Base-by-base conservation (phyloP, 2,888 invertebrate species). In the Ganaspis brasiliensis region DNA sequence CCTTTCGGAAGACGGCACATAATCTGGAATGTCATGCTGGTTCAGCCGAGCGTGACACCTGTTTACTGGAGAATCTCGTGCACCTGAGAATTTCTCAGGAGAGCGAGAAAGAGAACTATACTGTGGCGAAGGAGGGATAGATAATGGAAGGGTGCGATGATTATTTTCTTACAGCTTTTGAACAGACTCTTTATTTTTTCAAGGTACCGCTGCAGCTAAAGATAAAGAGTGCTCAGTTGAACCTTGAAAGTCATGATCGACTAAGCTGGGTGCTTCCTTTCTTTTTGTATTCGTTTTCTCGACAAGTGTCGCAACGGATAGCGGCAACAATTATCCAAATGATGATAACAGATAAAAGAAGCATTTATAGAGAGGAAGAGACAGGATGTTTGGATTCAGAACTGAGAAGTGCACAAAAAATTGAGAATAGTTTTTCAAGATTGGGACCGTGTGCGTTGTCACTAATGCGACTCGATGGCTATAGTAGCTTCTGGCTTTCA, bases 1-100 rank as follows among this genome's bases (percentile, higher is more conserved):
- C 83, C 81, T 83, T 81, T 80, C 81, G 83, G 83, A 84, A 84
- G 83, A 84, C 81, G 84, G 81, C 84, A 84, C 85, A 80, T 87
- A 88, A 87, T 88, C 86, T 83, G 87, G 87, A 88, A 86, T 87
- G 86, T 87, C 86, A 85, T 86, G 86, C 86, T 78, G 84, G 85
- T 81, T 86, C 85, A 86, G 85, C 85, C 84, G 83, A 87, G 87
- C 88, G 86, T 88, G 85, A 87, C 87, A 86, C 83, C 84, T 84
- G 83, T 82, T 83, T 74, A 75, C 76, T 76, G 77, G 77, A 82
- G 79, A 80, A 80, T 79, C 75, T 79, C 75, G 84, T 74, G 79
- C 85, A 83, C 86, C 83, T 86, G 85, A 83, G 87, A 86, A 86
- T 86, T 84, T 83, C 83, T 85, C 79, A 72, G 75, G 79, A 80